Conservation (phyloP, 2,888 invertebrate species). For the Xanthia togata region DNA sequence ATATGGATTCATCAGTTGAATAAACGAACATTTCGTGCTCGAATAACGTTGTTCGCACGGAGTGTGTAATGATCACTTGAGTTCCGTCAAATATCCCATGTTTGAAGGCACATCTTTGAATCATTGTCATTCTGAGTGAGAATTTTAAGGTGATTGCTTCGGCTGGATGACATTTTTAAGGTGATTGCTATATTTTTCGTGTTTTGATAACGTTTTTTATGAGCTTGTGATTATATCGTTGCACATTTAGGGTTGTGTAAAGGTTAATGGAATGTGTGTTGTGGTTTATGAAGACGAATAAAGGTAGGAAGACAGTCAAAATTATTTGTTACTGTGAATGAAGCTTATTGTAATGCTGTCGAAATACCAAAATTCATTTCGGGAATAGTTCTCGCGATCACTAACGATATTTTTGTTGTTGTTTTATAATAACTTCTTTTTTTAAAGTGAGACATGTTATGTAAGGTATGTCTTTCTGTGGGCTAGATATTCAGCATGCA, state of each 20-base stretch:
- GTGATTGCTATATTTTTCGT: constrained; percentile 40
- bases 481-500: neutral
- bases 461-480: neutral
- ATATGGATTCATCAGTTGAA: constrained; percentile 87
- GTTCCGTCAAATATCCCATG: constrained; percentile 68
- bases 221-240: constrained; percentile 22
- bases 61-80: constrained; percentile 76
- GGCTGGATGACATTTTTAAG: constrained; percentile 41
- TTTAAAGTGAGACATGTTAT: too few species aligned
- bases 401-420: neutral
- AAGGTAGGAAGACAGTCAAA: neutral
- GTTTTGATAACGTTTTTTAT: constrained; percentile 38
- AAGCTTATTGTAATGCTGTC: too few species aligned
- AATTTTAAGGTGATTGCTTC: constrained; percentile 36
- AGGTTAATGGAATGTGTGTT: neutral
- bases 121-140: constrained; percentile 49
- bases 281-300: neutral
- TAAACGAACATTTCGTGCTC: constrained; percentile 81
- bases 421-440: neutral
- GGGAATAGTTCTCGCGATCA: neutral
- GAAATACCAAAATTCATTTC: neutral
- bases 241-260: constrained; percentile 15
- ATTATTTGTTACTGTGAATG: neutral
- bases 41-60: constrained; percentile 76
- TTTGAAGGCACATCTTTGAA: constrained; percentile 52